Evolutionary conservation across 1,140 invertebrate species (phyloP), one percentile per base, ranked within the genome.

Genomic region (Vanessa atalanta): DNA sequence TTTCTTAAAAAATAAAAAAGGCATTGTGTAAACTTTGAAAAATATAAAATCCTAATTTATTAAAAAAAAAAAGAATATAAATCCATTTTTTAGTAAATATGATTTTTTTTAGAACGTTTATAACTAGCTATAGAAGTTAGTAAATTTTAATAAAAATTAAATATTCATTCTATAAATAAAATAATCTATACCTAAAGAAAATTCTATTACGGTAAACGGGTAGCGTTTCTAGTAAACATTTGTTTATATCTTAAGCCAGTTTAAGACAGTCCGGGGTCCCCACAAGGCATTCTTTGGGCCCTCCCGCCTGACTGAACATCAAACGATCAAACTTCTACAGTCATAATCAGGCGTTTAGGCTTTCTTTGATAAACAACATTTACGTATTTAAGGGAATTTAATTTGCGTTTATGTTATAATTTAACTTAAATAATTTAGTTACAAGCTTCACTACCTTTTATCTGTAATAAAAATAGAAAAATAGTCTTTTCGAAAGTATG

Each of bases 341-440:
- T 69, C 67, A 69, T 69, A 69, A 60, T 69, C 67, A 69, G 67
- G 53, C 67, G 67, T 61, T 69, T 69, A 69, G 67, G 67, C 67
- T 69, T 69, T 69, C 67, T 69, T 69, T 69, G 67, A 69, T 69
- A 69, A 69, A 69, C 67, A 69, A 69, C 31, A 69, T 69, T 69
- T 60, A 26, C 67, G 67, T 69, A 51, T 69, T 69, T 61, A 69
- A 69, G n/a, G 67, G 67, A 69, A 69, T 69, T 69, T 69, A 69
- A 69, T 69, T 69, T 69, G 55, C 55, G 51, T 69, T 60, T 60
- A 60, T 61, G 43, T 60, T 16, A 51, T 69, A 47, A 61, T 51
- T 31, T 69, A 53, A 53, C n/a, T 15, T 61, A 61, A 69, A 69
- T 69, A 60, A 69, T 69, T 57, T 68, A 57, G 50, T 53, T 68